These are phyloP conservation scores for Gallinago nigripennis DNA, from an alignment of 2,797 vertebrate species.

Conservation along the genomic window DNA sequence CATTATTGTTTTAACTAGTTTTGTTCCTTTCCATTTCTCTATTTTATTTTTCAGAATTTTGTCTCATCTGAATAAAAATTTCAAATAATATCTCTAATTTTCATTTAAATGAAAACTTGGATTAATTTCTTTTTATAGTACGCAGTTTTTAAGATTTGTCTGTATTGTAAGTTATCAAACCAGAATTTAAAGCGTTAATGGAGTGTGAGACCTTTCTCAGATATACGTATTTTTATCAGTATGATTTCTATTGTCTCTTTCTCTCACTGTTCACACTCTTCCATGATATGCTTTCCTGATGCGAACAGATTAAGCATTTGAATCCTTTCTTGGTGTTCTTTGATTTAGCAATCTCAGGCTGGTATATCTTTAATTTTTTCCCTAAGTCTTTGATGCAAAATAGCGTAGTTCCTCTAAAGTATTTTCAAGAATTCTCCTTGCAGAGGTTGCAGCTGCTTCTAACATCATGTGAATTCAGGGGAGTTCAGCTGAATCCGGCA, in stretches of 20 bases:
- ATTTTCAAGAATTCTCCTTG: background rate
- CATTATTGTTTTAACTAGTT: background rate
- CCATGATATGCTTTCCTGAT: background rate
- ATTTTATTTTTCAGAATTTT: background rate
- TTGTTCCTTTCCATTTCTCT: background rate
- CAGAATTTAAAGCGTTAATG: background rate
- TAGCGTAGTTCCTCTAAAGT: background rate
- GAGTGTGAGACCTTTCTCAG: background rate
- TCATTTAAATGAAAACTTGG: background rate
- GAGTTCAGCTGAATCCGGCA: background rate
- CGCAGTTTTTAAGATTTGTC: background rate
- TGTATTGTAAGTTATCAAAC: background rate
- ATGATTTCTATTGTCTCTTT: background rate
- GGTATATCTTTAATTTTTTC: background rate
- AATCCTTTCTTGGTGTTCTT: background rate
- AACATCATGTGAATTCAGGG: background rate
- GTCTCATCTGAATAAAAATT: background rate
- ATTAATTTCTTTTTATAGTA: background rate
- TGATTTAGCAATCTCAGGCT: background rate
- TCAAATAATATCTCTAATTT: background rate
- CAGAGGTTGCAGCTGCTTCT: background rate
- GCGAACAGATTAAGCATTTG: background rate
- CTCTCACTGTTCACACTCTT: background rate
- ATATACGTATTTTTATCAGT: background rate
- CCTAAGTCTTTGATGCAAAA: background rate